Evolutionary conservation across 2,797 vertebrate genomes (phyloP), one percentile per base, ranked within the genome.

Genomic region (Carcharodon carcharias): DNA sequence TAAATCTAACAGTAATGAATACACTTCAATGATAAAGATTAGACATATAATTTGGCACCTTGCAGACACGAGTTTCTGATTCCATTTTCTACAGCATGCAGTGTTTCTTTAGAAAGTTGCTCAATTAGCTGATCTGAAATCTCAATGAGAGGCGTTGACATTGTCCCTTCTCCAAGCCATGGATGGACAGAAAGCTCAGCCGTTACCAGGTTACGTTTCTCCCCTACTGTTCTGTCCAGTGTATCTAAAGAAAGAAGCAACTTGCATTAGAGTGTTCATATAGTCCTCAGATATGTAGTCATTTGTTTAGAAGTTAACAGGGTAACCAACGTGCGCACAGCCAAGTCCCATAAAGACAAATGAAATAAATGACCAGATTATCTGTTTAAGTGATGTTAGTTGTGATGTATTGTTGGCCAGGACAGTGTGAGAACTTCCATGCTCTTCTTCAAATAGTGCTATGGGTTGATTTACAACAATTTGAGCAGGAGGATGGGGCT

Each of bases 211-310:
- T 99, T 99, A 50, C 98, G 98, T 96, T 97, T 98, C 96, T 99
- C 98, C 96, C 99, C 98, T 31, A 99, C 96, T 0, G 98, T 98
- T 95, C 98, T 98, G 96, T 99, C 99, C 97, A 99, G 96, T 0
- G 97, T 98, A 96, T 99, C 99, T 99, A 96, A 96, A 40, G 45
- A 91, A 40, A 50, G 71, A 40, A 80, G 58, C 54, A 67, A 71
- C 28, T 82, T 56, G 12, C 26, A 96, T 85, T 85, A 45, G 8
- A 73, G 40, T 16, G 0, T 82, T 82, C n/a, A 82, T 82, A 40
- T 18, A 40, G 14, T 82, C 4, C 77, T 82, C 77, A 82, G 77
- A 85, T 50, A 45, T 85, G 82, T 77, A 77, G 73, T 77, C 73
- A 77, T 16, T n/a, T 9, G n/a, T 73, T 73, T 73, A 35, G 31